Conservation (phyloP, 2,113 vertebrate species). For the Epinephelus moara region DNA sequence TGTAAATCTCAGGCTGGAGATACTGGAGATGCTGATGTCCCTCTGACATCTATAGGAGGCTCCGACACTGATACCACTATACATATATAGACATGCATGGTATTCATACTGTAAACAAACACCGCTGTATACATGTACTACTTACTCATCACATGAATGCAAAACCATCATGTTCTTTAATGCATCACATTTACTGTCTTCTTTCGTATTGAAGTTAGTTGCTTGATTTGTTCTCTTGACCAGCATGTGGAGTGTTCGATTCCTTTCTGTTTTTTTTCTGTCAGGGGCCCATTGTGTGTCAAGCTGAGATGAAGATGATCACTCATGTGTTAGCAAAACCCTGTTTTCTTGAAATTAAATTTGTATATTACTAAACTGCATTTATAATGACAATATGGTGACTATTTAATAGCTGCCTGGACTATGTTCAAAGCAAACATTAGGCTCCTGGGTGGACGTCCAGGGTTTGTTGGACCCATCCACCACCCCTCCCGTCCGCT, state of each 20-base stretch:
- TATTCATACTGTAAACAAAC: constrained; percentile 1
- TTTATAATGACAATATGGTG: no score
- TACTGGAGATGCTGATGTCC: constrained; percentile 57
- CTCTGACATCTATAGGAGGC: constrained; percentile 57
- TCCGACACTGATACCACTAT: constrained; percentile 7
- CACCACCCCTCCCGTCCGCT: no score
- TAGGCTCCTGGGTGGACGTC: no score
- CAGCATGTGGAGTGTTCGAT: neutral
- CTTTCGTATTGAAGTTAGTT: neutral
- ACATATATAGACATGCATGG: neutral
- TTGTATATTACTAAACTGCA: no score
- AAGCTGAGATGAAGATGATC: neutral
- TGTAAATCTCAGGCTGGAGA: constrained; percentile 83
- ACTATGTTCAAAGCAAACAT: no score
- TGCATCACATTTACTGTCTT: neutral
- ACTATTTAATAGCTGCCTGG: no score
- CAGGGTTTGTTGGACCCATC: no score
- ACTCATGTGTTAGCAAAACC: neutral
- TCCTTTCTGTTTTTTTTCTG: neutral
- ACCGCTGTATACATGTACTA: neutral
- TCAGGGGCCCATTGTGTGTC: neutral
- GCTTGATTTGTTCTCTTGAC: neutral
- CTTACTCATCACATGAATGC: neutral
- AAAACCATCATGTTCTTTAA: neutral
- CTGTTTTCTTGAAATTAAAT: no score